Evolutionary conservation across 2,113 vertebrate genomes (phyloP), one percentile per base, ranked within the genome.

Genomic region (Prochilodus magdalenae): DNA sequence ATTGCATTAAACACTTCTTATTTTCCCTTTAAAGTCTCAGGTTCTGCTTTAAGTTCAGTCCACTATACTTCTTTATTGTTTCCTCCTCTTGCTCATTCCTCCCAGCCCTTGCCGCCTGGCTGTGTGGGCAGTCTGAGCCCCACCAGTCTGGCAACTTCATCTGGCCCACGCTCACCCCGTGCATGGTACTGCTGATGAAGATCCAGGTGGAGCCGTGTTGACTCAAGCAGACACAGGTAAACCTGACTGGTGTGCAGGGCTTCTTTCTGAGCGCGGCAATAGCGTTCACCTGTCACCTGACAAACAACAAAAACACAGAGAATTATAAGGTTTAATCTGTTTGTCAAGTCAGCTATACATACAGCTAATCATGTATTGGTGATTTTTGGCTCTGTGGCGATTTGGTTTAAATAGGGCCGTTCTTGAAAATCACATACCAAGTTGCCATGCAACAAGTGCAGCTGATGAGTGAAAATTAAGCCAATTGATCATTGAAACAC

Each of bases 31-130:
- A 44, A 10, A 53, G 51, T 16, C 18, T 53, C 16, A 53, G 4
- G 51, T 15, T 16, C 51, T 4, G 51, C 51, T 4, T 20, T 7
- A 53, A 16, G 55, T 22, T 7, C 20, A 57, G 20, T 57, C 55
- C 55, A 20, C 30, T 16, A 27, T 44, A 18, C 26, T 24, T 65
- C 16, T 7, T 16, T 1, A 27, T 44, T 44, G 14, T 51, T 16
- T 14, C 7, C 3, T 3, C 18, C 66, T 5, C 10, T 44, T 76
- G 62, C 49, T 95, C 92, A 96, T 7, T 94, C 88, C 75, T 93
- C 94, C 95, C 93, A 97, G 83, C 96, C 96, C 88, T 98, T 98
- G 15, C 96, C 97, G 71, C 97, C 96, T 0, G 97, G 97, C 91
- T 98, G 97, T 6, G 87, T 93, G 14, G 97, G 97, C 87, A 98